phyloP scores from a whole-genome alignment of 1,140 invertebrate genomes.

The Saxidomus purpurata region DNA sequence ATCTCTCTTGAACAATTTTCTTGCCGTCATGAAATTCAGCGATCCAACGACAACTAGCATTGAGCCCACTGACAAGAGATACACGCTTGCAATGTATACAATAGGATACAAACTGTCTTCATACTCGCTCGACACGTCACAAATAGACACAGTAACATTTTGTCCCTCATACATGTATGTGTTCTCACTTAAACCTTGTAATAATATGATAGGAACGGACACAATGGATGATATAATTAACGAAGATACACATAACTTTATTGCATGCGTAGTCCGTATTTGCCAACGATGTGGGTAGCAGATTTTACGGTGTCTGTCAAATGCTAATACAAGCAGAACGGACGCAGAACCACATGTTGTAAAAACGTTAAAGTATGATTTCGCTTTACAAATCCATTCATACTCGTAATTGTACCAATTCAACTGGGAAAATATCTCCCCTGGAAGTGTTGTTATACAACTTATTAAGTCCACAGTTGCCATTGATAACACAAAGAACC shows the following conservation, averaged over 20 bases:
- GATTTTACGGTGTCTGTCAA: constrained; percentile 71
- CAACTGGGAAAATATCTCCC: constrained; percentile 71
- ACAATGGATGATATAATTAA: background rate
- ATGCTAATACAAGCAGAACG: constrained; percentile 68
- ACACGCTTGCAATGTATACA: constrained; percentile 37
- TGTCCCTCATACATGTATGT: background rate
- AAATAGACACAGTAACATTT: constrained; percentile 28
- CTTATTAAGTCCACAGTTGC: constrained; percentile 72
- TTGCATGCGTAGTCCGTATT: constrained; percentile 20
- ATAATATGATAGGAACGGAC: background rate
- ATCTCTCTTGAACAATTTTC: constrained; percentile 13
- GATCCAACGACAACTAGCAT: constrained; percentile 4
- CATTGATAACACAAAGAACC: constrained; percentile 70
- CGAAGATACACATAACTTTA: background rate
- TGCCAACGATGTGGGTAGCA: constrained; percentile 67
- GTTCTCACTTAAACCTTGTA: constrained; percentile 35
- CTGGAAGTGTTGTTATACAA: constrained; percentile 72
- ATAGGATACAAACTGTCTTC: constrained; percentile 8
- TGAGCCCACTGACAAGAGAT: constrained; percentile 5
- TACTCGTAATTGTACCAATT: constrained; percentile 73
- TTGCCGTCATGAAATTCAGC: constrained; percentile 23
- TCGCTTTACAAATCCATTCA: constrained; percentile 64
- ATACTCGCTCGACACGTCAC: constrained; percentile 43
- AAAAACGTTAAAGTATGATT: constrained; percentile 68
- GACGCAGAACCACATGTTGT: constrained; percentile 69